A percentile compares a stretch with the other conserved stretches of the same genome.
phyloP scores from a whole-genome alignment of 1,140 invertebrate genomes.

The Nylanderia fulva region DNA sequence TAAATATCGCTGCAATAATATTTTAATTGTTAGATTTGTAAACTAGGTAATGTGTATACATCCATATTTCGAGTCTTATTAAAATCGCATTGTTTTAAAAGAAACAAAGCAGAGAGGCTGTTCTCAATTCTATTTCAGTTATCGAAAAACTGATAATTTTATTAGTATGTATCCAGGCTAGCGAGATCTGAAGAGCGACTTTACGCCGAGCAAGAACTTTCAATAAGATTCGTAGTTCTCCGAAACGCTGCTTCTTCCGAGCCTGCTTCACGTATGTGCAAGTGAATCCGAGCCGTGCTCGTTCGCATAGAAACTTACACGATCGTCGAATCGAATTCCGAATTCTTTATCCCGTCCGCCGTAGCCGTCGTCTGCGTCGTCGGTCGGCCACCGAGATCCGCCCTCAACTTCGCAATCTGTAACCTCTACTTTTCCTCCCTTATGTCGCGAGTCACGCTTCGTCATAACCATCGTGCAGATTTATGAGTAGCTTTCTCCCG shows the following conservation, averaged over 20 bases:
- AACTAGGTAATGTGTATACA: slow-evolving; percentile 1
- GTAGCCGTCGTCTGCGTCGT: slow-evolving; percentile 21
- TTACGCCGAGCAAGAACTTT: slow-evolving; percentile 66
- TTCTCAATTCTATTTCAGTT: slow-evolving; percentile 32
- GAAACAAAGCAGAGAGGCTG: background rate
- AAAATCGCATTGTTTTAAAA: background rate
- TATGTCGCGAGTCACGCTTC: slow-evolving; percentile 39
- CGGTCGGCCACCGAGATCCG: slow-evolving; percentile 17
- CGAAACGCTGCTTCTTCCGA: slow-evolving; percentile 46
- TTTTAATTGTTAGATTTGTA: background rate
- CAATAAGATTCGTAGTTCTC: slow-evolving; percentile 68
- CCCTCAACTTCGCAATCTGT: slow-evolving; percentile 40
- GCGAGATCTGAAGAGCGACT: slow-evolving; percentile 19
- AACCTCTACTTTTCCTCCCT: slow-evolving; percentile 38
- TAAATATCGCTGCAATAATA: background rate
- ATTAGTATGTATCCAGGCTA: slow-evolving; percentile 33
- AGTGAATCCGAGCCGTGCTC: slow-evolving; percentile 7
- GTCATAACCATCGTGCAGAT: slow-evolving; percentile 46
- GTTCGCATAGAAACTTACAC: slow-evolving; percentile 64
- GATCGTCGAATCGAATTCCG: slow-evolving; percentile 71
- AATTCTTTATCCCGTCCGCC: slow-evolving; percentile 42
- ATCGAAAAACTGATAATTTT: slow-evolving; percentile 21
- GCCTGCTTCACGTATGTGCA: slow-evolving; percentile 21
- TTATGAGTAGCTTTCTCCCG: slow-evolving; percentile 45
- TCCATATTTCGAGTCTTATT: slow-evolving; percentile 35